These are phyloP conservation scores for Orius insidiosus DNA, from an alignment of 1,140 invertebrate species.

Conservation along the genomic window DNA sequence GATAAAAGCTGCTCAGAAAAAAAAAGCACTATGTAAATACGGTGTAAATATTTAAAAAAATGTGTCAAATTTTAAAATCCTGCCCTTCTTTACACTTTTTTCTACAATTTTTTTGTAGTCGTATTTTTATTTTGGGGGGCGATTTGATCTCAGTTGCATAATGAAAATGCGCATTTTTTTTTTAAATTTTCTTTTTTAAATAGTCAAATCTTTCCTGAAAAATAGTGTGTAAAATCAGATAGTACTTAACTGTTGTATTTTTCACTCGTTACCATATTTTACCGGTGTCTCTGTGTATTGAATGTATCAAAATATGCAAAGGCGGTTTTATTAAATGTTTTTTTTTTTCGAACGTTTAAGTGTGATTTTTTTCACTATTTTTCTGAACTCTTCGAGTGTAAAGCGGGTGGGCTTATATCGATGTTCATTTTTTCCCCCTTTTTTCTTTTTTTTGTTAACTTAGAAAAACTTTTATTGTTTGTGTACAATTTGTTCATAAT, in stretches of 20 bases:
- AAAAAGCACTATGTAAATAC: conserved; percentile 18
- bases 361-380: too few relatives aligned
- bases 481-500: too few relatives aligned
- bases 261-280: conserved; percentile 10
- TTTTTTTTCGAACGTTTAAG: too few relatives aligned
- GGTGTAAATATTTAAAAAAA: conserved; percentile 17
- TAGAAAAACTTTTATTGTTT: too few relatives aligned
- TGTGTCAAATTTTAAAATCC: conserved; percentile 18
- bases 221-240: conserved; percentile 9
- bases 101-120: conserved; percentile 10
- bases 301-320: too few relatives aligned
- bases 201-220: conserved; percentile 4
- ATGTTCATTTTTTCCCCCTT: too few relatives aligned
- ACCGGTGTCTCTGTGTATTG: conserved; percentile 7
- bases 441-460: too few relatives aligned
- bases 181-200: conserved; percentile 10
- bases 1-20: conserved; percentile 8
- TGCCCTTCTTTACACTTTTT: conserved; percentile 22
- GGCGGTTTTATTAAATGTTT: too few relatives aligned
- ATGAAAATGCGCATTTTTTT: conserved; percentile 2
- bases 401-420: too few relatives aligned
- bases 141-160: conserved; percentile 13
- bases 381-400: too few relatives aligned
- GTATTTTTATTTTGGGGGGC: conserved; percentile 6
- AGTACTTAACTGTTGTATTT: conserved; percentile 19